Evolutionary conservation across 2,113 vertebrate genomes (phyloP), one percentile per base, ranked within the genome.

Genomic region (Sisor rabdophorus): DNA sequence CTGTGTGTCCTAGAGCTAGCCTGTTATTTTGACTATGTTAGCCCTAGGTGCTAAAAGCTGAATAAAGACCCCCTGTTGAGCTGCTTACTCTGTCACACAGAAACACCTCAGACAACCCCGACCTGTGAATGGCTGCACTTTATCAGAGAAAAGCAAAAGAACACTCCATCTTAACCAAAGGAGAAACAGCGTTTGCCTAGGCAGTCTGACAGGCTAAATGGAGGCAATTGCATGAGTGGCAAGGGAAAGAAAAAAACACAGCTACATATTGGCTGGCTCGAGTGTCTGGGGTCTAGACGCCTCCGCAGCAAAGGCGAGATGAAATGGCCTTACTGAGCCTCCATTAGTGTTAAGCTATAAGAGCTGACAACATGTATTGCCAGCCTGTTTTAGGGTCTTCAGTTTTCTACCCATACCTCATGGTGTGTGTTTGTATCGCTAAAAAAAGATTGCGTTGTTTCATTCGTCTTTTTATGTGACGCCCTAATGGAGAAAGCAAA

Each of bases 201-300:
- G 81, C 85, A 87, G 89, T 89, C 86, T 11, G 89, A 91, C 89
- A 92, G 90, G 88, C 90, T 91, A 89, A 91, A 95, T 91, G 87
- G 93, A 94, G 89, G 89, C 91, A 93, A 92, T 94, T 94, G 91
- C 86, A 64, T 91, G 87, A 87, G 84, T 89, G 92, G 90, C 89
- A 68, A 84, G 83, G 88, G 86, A 85, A 82, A 44, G 40, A 44
- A 92, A 90, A 92, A n/a, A 24, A 20, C 40, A 13, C 55, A 50
- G 67, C 76, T 13, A 52, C 60, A 36, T 69, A 69, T 52, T 13
- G 59, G 76, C 59, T 63, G 69, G 76, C 68, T 71, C 12, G 32
- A 78, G 58, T 64, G 68, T 72, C 68, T 78, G 69, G 76, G 84
- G 86, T 81, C 81, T 78, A 86, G 84, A 88, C 78, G 81, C 79